Base-by-base conservation (phyloP, 2,113 vertebrate genomes). In the Empidonax alnorum region DNA sequence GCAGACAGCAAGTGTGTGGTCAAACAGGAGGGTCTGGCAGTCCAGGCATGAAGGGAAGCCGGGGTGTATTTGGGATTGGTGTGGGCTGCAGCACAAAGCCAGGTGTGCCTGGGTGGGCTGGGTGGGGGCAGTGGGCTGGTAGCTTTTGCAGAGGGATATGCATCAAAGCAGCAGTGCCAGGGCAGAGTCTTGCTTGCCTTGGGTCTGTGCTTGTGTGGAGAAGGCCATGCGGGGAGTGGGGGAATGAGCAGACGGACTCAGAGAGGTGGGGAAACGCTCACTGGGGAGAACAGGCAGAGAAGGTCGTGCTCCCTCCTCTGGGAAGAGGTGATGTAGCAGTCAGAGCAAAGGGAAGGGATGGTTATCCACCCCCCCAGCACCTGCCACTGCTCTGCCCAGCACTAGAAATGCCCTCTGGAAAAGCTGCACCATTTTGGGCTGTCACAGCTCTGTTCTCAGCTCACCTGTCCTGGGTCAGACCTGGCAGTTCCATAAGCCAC, bases 141-240 rank as follows among this genome's bases (percentile, higher is more conserved):
- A 83, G 42, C 10, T 33, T 28, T 31, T 42, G 49, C 49, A 59
- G 21, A 47, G 44, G 23, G 18, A 59, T 8, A 3, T 10, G 10
- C 2, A 2, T 35, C 24, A 65, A 1, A 0, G 30, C 5, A 1
- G 33, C 63, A 55, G 28, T 31, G 22, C 14, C 39, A 42, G 49
- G 39, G 14, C 23, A 76, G 56, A 56, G 12, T 11, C 55, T 77
- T 84, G 25, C 44, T 18, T 55, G 59, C 19, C 30, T 83, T 50
- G 44, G 16, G 10, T 39, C 23, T 25, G 4, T 50, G 25, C 23
- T 75, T 62, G 52, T 76, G 30, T 9, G 22, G 21, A 63, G 42
- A 24, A 35, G 13, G 12, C 5, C 33, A 52, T 30, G 47, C 19
- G 5, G 6, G 18, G 6, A 35, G 39, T 41, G 39, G 5, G 27